Base-by-base conservation (phyloP, 2,888 invertebrate genomes). In the Agrotis clavis region DNA sequence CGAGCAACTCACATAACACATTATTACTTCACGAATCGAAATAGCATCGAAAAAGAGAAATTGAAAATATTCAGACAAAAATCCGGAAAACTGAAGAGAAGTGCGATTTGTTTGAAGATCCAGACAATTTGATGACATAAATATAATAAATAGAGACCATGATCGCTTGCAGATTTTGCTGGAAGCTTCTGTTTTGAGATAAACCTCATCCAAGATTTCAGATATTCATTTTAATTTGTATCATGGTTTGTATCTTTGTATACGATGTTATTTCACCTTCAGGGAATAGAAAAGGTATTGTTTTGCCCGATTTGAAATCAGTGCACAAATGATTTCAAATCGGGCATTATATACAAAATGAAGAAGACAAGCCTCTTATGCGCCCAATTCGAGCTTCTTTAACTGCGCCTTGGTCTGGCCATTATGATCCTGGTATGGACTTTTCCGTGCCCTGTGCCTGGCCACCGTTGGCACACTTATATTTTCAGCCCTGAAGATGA, bases 71-170 rank as follows among this genome's bases (percentile, higher is more conserved):
- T 56, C 63, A 30, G 19, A 69, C 51, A 61, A 64, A 79, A 81
- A 60, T 69, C 63, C 81, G 77, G 71, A 72, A 81, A 66, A 53
- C 79, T 77, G 59, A 61, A 77, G 57, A 59, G 18, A 35, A 61
- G 57, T 45, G 56, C 19, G 1, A 51, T 71, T 68, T 81, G 14
- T 61, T 61, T 25, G 13, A 21, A 50, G 35, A 61, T 50, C 16
- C 35, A 47, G 62, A 66, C 51, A 69, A 69, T 67, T 67, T 68
- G 7, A 19, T 71, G 25, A 45, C 45, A 53, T 61, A 68, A 64
- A 81, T 64, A 64, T 66, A 66, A 35, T 56, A 68, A 72, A 81
- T 56, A 47, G 56, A 25, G 30, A 35, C 30, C n/a, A 48, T 66
- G 41, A 76, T 59, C 51, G 54, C 30, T 59, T 25, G 47, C 59